Conservation (phyloP, 2,888 invertebrate genomes). For the Mesorhabditis spiculigera region DNA sequence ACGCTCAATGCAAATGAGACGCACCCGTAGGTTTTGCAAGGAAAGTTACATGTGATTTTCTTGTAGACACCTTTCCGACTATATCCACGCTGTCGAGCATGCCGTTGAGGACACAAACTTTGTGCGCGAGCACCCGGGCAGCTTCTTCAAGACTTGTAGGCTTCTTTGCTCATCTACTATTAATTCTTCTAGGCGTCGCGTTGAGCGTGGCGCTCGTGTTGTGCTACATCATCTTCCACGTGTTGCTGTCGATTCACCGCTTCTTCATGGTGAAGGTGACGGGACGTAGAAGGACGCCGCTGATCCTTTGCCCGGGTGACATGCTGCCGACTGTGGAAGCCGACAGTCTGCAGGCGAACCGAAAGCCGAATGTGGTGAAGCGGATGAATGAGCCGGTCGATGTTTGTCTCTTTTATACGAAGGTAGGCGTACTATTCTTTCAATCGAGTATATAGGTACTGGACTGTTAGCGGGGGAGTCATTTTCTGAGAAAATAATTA, state of each 20-base stretch:
- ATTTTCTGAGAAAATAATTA: too few species aligned
- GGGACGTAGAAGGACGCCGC: neutral
- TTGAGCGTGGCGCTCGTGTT: neutral
- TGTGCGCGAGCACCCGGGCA: neutral
- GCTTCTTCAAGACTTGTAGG: neutral
- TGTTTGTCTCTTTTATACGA: neutral
- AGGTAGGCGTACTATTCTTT: neutral
- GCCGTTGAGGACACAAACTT: constrained; percentile 3
- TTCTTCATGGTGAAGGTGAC: neutral
- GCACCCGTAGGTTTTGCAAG: too few species aligned
- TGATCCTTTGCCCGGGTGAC: neutral
- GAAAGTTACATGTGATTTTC: neutral
- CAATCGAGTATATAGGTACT: too few species aligned
- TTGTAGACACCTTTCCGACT: neutral
- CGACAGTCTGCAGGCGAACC: neutral
- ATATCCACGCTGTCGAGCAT: neutral
- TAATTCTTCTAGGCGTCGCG: neutral
- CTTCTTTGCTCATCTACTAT: neutral
- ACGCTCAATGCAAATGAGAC: too few species aligned
- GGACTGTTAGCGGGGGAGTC: too few species aligned
- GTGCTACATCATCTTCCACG: neutral
- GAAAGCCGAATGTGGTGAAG: neutral
- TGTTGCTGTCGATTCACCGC: neutral
- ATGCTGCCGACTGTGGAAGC: neutral
- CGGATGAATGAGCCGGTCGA: constrained; percentile 5